Percentiles rank a stretch among this genome's conserved stretches.
phyloP scores from a whole-genome alignment of 2,113 vertebrate species.

The Megatriorchis doriae region DNA sequence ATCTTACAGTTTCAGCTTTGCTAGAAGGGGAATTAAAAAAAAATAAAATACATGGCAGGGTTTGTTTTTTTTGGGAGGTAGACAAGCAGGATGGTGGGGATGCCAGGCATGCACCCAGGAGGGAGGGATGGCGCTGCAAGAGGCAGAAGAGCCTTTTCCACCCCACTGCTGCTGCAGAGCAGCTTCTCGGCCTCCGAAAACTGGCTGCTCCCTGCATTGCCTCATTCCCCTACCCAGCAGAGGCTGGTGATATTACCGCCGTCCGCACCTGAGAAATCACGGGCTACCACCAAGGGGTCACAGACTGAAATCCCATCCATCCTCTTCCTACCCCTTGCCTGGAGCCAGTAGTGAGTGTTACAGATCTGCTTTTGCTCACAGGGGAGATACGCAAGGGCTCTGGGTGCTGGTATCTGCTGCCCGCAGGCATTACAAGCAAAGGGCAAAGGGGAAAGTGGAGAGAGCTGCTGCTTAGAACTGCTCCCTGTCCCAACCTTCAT shows the following conservation, averaged over 20 bases:
- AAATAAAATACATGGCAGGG: too few relatives aligned
- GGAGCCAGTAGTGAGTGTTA: neutral
- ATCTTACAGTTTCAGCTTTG: neutral
- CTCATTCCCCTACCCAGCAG: neutral
- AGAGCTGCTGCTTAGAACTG: neutral
- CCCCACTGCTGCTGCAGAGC: neutral
- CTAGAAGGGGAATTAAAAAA: neutral
- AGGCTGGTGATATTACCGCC: neutral
- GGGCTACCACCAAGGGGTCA: neutral
- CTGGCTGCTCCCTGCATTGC: neutral
- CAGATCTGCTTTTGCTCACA: neutral
- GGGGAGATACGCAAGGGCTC: neutral
- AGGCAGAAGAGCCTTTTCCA: neutral
- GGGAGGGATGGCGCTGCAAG: neutral
- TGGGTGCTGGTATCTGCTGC: neutral
- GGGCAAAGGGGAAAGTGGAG: neutral
- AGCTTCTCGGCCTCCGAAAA: neutral
- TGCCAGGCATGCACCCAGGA: neutral
- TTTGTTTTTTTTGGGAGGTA: neutral
- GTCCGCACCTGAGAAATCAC: neutral
- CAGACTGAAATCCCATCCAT: neutral
- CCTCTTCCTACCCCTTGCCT: neutral
- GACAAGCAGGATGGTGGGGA: neutral
- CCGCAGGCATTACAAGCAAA: neutral
- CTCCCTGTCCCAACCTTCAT: neutral